Conservation (phyloP, 2,797 vertebrate genomes). For the Catharus ustulatus region DNA sequence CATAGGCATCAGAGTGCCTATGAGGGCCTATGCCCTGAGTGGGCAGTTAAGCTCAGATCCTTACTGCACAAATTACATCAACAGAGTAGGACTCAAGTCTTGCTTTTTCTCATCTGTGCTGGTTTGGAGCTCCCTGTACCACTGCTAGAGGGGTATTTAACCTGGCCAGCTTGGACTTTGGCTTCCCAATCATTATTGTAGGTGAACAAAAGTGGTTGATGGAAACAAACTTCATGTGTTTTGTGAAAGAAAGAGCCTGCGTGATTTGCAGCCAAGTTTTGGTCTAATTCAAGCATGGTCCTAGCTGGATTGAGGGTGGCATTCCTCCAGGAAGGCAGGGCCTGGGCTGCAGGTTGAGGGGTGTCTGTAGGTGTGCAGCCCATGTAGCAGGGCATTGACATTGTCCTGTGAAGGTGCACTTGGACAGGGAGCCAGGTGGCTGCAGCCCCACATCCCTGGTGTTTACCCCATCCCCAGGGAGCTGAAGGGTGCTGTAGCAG, state of each 20-base stretch:
- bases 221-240: neutral
- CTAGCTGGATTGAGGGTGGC: neutral
- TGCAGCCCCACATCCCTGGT: neutral
- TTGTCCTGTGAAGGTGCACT: neutral
- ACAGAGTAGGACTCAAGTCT: neutral
- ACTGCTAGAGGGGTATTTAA: neutral
- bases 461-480: neutral
- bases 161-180: neutral
- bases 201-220: neutral
- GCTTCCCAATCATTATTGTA: neutral
- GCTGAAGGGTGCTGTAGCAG: neutral
- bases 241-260: neutral
- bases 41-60: neutral
- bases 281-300: neutral
- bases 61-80: neutral
- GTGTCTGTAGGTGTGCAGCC: neutral
- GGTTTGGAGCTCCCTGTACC: neutral
- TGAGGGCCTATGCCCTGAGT: neutral
- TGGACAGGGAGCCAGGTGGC: neutral
- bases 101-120: neutral
- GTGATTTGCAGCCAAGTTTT: neutral
- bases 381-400: accelerated
- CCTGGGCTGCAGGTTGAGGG: neutral
- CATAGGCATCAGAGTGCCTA: neutral
- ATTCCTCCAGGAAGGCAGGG: neutral